These are phyloP conservation scores for Liopterus haemorrhoidalis DNA, from an alignment of 2,888 invertebrate species.

Conservation along the genomic window DNA sequence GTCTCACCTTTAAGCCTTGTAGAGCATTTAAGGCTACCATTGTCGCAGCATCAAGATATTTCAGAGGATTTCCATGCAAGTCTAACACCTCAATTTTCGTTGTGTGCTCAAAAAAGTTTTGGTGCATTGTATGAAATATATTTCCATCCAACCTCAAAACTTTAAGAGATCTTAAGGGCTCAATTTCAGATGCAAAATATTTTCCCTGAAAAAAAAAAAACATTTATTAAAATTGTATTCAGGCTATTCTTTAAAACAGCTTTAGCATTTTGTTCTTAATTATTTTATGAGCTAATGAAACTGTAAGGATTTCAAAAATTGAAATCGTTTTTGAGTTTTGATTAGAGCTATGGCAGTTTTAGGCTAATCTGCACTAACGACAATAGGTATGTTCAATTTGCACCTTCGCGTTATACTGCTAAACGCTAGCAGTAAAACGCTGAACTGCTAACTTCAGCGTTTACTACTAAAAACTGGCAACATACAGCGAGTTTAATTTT, in stretches of 20 bases:
- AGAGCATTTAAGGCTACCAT: constrained; percentile 61
- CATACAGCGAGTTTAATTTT: no score
- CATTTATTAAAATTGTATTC: constrained; percentile 30
- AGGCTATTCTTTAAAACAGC: constrained; percentile 19
- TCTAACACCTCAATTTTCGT: constrained; percentile 60
- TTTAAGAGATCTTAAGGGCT: constrained; percentile 55
- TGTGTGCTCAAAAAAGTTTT: constrained; percentile 68
- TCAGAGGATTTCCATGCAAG: constrained; percentile 69
- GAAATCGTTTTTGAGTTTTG: no score
- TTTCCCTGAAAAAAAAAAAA: constrained; percentile 49
- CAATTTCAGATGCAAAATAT: constrained; percentile 52
- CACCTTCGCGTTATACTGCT: no score
- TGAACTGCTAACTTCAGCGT: no score
- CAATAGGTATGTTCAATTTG: no score
- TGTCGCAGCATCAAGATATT: constrained; percentile 58
- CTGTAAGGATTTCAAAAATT: no score
- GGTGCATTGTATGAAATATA: constrained; percentile 61
- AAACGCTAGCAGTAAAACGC: no score
- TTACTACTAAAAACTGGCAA: no score
- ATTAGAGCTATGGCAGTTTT: no score
- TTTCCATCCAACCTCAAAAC: constrained; percentile 64
- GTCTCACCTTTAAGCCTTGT: constrained; percentile 56
- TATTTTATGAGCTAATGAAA: no score
- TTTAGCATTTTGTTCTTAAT: no score
- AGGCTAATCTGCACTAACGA: no score